phyloP scores from a whole-genome alignment of 2,113 vertebrate genomes.

The Elachura formosa region DNA sequence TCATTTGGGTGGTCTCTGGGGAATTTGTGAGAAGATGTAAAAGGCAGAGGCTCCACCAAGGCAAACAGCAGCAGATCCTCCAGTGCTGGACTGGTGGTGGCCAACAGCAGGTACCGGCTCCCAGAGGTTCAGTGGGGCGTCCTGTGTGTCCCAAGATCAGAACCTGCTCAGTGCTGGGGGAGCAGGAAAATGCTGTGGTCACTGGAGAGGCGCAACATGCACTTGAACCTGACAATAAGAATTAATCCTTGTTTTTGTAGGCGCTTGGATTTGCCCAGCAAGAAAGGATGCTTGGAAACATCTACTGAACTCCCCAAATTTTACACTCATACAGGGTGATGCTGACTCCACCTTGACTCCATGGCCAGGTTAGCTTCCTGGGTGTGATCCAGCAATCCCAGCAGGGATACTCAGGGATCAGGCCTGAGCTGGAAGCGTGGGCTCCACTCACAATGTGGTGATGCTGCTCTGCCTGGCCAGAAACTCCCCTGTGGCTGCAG shows the following conservation, averaged over 20 bases:
- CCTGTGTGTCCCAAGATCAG: fast-evolving
- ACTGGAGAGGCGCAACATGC: fast-evolving
- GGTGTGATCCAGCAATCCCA: background rate
- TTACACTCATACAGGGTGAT: fast-evolving
- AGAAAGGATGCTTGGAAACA: background rate
- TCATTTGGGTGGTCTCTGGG: background rate
- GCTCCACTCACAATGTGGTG: background rate
- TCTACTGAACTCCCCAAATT: background rate
- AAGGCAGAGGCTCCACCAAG: background rate
- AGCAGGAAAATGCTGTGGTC: background rate
- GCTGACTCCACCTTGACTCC: background rate
- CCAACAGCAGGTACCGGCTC: background rate
- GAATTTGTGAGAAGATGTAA: background rate
- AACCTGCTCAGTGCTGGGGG: fast-evolving
- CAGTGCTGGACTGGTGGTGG: background rate
- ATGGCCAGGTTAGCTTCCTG: fast-evolving
- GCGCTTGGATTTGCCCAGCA: fast-evolving
- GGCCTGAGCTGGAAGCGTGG: fast-evolving
- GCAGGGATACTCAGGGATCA: background rate
- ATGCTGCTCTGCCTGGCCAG: background rate
- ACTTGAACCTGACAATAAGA: background rate
- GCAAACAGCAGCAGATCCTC: background rate
- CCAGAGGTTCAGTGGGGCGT: fast-evolving
- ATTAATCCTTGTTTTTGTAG: background rate
- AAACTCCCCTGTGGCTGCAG: fast-evolving